A percentile compares a stretch with the other conserved stretches of the same genome.
Conservation (phyloP, 2,113 vertebrate genomes). For the Candoia aspera region DNA sequence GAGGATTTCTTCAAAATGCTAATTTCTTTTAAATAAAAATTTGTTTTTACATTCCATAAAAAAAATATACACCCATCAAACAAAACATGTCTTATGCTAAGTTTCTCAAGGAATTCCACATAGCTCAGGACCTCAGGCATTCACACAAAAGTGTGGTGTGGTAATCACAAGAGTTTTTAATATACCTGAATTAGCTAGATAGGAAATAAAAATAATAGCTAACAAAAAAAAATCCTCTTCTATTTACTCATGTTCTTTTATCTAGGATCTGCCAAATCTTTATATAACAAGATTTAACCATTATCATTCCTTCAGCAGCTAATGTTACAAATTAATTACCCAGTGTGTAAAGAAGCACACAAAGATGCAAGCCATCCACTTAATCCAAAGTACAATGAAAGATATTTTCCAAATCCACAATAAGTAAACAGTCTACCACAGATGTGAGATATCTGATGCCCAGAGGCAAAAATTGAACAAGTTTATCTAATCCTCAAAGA, state of each 20-base stretch:
- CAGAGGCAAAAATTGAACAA: neutral
- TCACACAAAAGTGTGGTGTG: neutral
- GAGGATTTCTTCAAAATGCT: neutral
- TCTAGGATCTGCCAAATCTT: neutral
- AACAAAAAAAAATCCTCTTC: neutral
- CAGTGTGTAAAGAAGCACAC: neutral
- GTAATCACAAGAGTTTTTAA: neutral
- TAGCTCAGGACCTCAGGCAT: neutral
- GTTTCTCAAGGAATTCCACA: neutral
- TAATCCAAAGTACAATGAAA: neutral
- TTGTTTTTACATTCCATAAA: neutral
- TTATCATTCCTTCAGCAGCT: neutral
- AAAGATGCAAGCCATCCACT: neutral
- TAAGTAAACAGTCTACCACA: neutral
- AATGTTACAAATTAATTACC: neutral
- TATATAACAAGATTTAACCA: neutral
- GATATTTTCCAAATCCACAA: neutral
- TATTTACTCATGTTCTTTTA: neutral
- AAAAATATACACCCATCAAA: neutral
- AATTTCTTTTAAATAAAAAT: neutral
- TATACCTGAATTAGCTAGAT: neutral
- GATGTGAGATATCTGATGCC: neutral
- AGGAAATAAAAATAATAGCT: neutral
- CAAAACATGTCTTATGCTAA: neutral
- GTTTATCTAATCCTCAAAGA: constrained; percentile 1